Base-by-base conservation (phyloP, 2,113 vertebrate genomes). In the Spea multiplicata region DNA sequence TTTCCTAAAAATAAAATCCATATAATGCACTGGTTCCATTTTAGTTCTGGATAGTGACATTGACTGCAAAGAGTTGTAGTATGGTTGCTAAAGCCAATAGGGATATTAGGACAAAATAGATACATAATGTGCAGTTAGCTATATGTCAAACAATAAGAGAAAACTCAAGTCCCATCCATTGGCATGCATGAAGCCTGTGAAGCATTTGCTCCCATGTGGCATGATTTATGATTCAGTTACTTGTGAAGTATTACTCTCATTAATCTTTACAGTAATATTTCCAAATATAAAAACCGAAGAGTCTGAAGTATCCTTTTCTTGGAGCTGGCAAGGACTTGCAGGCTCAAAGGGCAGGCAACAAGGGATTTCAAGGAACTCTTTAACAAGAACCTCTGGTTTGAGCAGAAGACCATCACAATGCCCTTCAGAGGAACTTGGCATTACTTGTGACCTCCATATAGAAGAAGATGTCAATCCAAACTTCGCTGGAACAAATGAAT, bases 261-360 rank as follows among this genome's bases (percentile, higher is more conserved):
- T 68, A 13, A 76, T 44, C 16, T 55, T 52, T 76, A 67, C 8
- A n/a, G 71, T 80, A 47, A 80, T 74, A 67, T 67, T 80, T 14
- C 78, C 78, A 59, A 73, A 68, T 74, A 74, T 48, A 73, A 80
- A 74, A 52, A 80, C 66, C 5, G 71, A 73, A 52, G 70, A 57
- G n/a, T 80, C 71, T 1, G 13, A 30, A 48, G 53, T 47, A 16
- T 67, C 62, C 44, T 53, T 30, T 44, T 49, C 52, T 73, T 44
- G 7, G 8, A 44, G 13, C 52, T 67, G 78, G 30, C 72, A 73
- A 14, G 66, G n/a, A 52, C 50, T 73, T 16, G 59, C 12, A 12
- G 78, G 50, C 53, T 74, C 44, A 46, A 55, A 67, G 8, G 78
- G 50, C 44, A 77, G 75, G 71, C 7, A 16, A 52, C 9, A 10